These are phyloP conservation scores for Macrobrachium rosenbergii DNA, from an alignment of 1,140 invertebrate species.

Conservation along the genomic window DNA sequence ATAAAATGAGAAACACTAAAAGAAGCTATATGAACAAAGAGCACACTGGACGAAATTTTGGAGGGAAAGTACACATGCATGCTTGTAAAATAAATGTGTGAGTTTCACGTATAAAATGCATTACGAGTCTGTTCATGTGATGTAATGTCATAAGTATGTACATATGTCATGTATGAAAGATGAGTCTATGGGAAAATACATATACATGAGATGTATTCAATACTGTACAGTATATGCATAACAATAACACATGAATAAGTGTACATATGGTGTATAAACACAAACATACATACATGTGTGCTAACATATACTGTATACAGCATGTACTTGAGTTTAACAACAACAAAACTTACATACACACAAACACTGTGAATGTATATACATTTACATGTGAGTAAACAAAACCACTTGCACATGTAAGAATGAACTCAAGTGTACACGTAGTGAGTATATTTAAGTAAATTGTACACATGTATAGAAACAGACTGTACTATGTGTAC, in stretches of 20 bases:
- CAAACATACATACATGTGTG: constrained; percentile 16
- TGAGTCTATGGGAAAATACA: neutral
- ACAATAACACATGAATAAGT: neutral
- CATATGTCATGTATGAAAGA: neutral
- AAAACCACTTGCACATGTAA: neutral
- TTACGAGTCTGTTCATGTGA: neutral
- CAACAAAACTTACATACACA: neutral
- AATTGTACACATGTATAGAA: no score
- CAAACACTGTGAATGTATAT: constrained; percentile 3
- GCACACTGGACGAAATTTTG: constrained; percentile 51
- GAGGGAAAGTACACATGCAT: constrained; percentile 48
- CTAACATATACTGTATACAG: constrained; percentile 1
- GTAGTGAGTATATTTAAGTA: neutral
- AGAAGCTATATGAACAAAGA: constrained; percentile 7
- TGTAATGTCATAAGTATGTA: neutral
- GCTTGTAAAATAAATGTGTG: neutral
- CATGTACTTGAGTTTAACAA: no score
- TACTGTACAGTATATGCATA: no score
- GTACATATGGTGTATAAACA: constrained; percentile 1
- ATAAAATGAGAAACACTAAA: constrained; percentile 18
- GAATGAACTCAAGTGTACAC: neutral
- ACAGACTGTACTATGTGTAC: no score
- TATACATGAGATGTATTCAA: neutral
- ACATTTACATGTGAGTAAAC: constrained; percentile 1
- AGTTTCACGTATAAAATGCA: neutral